These are phyloP conservation scores for Barnardius zonarius DNA, from an alignment of 2,113 vertebrate genomes.

Conservation along the genomic window DNA sequence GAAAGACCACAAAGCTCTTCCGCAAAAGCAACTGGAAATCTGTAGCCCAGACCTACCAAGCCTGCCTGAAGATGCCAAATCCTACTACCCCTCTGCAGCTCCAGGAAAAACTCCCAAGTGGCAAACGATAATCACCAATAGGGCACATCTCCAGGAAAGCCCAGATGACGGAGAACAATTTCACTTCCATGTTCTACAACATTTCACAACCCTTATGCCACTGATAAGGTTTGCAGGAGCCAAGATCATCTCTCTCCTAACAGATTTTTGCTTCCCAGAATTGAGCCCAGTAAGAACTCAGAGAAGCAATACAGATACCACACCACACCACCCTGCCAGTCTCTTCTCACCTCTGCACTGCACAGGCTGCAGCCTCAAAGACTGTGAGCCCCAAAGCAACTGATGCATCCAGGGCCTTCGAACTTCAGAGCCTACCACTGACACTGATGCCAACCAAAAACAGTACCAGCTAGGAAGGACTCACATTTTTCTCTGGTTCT, in stretches of 20 bases:
- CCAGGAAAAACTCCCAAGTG: neutral
- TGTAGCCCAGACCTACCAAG: neutral
- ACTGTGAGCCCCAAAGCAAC: neutral
- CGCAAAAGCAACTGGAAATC: neutral
- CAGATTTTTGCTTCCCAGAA: neutral
- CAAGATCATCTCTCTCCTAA: neutral
- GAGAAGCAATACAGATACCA: neutral
- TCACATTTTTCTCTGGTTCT: neutral
- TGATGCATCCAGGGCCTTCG: neutral
- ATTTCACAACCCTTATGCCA: neutral
- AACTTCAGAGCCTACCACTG: neutral
- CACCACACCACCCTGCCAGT: neutral
- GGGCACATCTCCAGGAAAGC: neutral
- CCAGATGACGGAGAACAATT: neutral
- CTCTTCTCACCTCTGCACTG: neutral
- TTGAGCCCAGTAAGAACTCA: neutral
- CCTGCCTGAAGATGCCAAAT: neutral
- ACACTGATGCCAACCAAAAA: neutral
- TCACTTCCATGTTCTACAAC: neutral
- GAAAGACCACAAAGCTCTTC: neutral
- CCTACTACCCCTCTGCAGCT: neutral
- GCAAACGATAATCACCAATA: neutral
- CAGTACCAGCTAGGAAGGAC: neutral
- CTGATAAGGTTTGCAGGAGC: neutral
- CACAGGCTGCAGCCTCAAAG: neutral